These are phyloP conservation scores for Kobus ellipsiprymnus DNA, from an alignment of 2,113 vertebrate species.

Conservation along the genomic window DNA sequence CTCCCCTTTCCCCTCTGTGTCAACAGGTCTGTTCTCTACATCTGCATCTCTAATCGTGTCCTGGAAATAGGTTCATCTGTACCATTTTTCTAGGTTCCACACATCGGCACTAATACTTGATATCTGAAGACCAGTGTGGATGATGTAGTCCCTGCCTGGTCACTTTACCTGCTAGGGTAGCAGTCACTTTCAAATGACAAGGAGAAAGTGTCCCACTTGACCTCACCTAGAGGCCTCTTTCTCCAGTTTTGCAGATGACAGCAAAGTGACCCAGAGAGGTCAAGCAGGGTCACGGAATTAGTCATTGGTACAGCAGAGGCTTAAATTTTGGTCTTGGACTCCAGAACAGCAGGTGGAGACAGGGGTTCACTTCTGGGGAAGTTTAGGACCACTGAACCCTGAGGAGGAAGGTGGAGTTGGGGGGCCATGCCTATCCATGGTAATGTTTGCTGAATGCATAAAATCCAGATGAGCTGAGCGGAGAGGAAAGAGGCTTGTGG, in stretches of 20 bases:
- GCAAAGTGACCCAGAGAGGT: not conserved
- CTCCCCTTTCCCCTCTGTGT: not conserved
- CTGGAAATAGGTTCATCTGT: not conserved
- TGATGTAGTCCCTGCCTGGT: not conserved
- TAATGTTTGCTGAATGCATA: not conserved
- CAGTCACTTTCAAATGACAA: not conserved
- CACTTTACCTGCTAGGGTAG: not conserved
- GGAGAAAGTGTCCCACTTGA: not conserved
- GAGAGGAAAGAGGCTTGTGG: not conserved
- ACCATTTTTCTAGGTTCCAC: not conserved
- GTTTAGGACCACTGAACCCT: not conserved
- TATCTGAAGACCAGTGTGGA: not conserved
- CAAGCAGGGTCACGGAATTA: not conserved
- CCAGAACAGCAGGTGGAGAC: not conserved
- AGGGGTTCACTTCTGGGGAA: not conserved
- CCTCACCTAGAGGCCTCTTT: not conserved
- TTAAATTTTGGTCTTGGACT: not conserved
- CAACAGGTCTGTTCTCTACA: not conserved
- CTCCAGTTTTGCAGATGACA: not conserved
- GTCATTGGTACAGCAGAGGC: not conserved
- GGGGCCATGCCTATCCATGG: accelerated
- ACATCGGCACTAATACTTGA: not conserved
- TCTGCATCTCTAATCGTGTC: not conserved
- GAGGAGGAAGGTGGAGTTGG: not conserved
- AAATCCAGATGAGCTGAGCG: not conserved